phyloP scores from a whole-genome alignment of 2,888 invertebrate genomes.

The Tinea trinotella region DNA sequence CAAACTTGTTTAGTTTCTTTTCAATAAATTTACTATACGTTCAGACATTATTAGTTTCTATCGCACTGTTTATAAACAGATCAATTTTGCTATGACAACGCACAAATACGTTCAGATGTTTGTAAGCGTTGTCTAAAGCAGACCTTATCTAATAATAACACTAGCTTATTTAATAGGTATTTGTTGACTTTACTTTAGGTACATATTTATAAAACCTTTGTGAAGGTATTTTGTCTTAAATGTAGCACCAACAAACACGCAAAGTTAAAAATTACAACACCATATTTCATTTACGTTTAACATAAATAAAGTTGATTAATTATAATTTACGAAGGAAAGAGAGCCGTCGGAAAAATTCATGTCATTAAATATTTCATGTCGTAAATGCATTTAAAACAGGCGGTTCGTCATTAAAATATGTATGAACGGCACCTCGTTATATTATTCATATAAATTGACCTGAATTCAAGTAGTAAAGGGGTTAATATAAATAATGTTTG shows the following conservation, averaged over 20 bases:
- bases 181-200: too few relatives aligned
- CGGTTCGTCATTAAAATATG: conserved; percentile 2
- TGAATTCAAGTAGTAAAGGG: background rate
- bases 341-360: background rate
- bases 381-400: conserved; percentile 2
- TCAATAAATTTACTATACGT: too few relatives aligned
- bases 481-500: background rate
- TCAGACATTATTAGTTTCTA: background rate
- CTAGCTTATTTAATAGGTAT: too few relatives aligned
- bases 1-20: background rate
- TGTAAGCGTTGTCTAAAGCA: too few relatives aligned
- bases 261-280: background rate
- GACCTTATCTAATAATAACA: too few relatives aligned
- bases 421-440: background rate
- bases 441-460: conserved; percentile 12
- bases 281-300: background rate
- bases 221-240: background rate
- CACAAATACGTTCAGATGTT: background rate
- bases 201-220: too few relatives aligned
- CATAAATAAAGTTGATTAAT: background rate
- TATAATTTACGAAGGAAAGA: background rate
- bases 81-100: conserved; percentile 14
- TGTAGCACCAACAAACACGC: background rate
- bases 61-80: background rate
- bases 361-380: background rate